phyloP scores from a whole-genome alignment of 2,888 invertebrate species.

The Scaptomyza flava region DNA sequence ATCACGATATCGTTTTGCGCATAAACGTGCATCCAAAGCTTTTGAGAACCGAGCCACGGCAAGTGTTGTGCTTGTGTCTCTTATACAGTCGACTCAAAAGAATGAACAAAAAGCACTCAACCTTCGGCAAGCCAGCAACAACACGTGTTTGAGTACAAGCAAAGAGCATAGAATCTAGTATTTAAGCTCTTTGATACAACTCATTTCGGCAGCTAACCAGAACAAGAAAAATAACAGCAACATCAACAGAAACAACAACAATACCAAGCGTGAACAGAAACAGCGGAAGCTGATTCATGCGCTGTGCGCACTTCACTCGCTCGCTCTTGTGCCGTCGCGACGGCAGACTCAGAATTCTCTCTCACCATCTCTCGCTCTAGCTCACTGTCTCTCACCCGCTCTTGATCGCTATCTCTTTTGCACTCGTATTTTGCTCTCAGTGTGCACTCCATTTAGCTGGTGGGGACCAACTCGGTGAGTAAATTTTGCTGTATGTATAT shows the following conservation, averaged over 20 bases:
- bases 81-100: constrained; percentile 25
- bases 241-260: constrained; percentile 30
- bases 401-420: constrained; percentile 12
- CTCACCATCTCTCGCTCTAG: constrained; percentile 41
- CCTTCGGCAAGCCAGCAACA: constrained; percentile 34
- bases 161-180: too few species aligned
- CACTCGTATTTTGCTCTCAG: constrained; percentile 27
- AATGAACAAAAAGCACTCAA: constrained; percentile 42
- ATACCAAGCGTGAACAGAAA: constrained; percentile 38
- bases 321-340: constrained; percentile 30
- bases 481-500: constrained; percentile 49
- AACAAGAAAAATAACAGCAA: constrained; percentile 39
- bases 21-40: constrained; percentile 35
- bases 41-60: constrained; percentile 22
- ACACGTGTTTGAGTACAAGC: constrained; percentile 55
- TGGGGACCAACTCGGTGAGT: constrained; percentile 58
- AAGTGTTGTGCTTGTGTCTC: constrained; percentile 39
- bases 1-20: constrained; percentile 10
- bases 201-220: constrained; percentile 47
- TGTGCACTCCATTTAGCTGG: constrained; percentile 50
- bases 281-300: constrained; percentile 77
- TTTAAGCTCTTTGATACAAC: constrained; percentile 4
- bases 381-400: constrained; percentile 11
- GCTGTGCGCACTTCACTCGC: constrained; percentile 50
- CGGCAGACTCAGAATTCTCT: constrained; percentile 33